Conservation (phyloP, 2,888 invertebrate species). For the Plagodis dolabraria region DNA sequence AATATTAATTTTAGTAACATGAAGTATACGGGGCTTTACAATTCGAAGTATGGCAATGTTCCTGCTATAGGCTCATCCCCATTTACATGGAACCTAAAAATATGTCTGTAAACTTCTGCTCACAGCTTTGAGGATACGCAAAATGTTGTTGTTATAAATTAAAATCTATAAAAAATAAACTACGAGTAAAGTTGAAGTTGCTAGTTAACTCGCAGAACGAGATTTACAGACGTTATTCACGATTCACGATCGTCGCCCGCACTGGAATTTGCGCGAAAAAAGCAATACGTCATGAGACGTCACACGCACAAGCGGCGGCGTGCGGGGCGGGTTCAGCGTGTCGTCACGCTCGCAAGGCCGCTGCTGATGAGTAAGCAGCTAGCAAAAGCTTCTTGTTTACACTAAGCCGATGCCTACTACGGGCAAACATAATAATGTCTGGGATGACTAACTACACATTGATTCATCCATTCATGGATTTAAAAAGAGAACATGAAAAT, state of each 20-base stretch:
- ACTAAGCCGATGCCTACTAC: slow-evolving; percentile 47
- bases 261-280: slow-evolving; percentile 82
- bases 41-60: too few species aligned
- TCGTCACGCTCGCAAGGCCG: slow-evolving; percentile 75
- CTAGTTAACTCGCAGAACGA: slow-evolving; percentile 7
- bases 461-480: slow-evolving; percentile 2
- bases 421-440: slow-evolving; percentile 42
- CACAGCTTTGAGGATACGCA: too few species aligned
- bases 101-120: too few species aligned
- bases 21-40: too few species aligned
- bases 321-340: slow-evolving; percentile 52
- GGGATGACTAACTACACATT: slow-evolving; percentile 16
- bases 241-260: slow-evolving; percentile 66
- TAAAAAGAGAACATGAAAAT: too few species aligned
- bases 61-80: too few species aligned
- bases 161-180: slow-evolving; percentile 1
- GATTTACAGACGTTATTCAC: slow-evolving; percentile 33
- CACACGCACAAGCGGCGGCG: slow-evolving; percentile 44
- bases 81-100: too few species aligned
- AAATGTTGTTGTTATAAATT: too few species aligned
- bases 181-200: background rate
- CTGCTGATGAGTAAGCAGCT: slow-evolving; percentile 51
- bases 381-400: slow-evolving; percentile 54
- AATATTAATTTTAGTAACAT: too few species aligned
- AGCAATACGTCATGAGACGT: slow-evolving; percentile 68